Base-by-base conservation (phyloP, 2,113 vertebrate species). In the Pomatostomus ruficeps region DNA sequence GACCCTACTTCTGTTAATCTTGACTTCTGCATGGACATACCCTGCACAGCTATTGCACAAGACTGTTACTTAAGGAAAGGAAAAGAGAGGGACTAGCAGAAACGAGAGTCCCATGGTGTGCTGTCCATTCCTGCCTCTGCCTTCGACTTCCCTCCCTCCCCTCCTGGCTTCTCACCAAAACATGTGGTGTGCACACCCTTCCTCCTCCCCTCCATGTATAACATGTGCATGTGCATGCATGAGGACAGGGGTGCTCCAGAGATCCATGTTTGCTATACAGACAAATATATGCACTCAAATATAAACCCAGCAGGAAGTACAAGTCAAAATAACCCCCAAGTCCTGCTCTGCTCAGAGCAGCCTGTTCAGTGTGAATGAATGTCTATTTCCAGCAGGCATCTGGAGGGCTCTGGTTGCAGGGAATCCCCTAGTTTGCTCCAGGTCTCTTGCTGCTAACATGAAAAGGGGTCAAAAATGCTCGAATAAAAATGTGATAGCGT, bases 181-280 rank as follows among this genome's bases (percentile, higher is more conserved):
- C 1, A 0, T 8, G 9, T 26, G 46, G 28, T 52, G 43, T 38
- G 65, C 54, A 12, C 49, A 21, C 15, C 6, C 49, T 80, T 72
- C 49, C 24, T 57, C 24, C 28, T 85, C 12, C 35, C 24, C 49
- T 77, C 6, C 0, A 0, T 29, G 4, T 28, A 10, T 12, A 3
- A 21, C 1, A 0, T 49, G 12, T 31, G 19, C 26, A 3, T 5
- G 4, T 36, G 16, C 51, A 4, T 38, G 43, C 20, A 7, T 3
- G 5, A 62, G 52, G 11, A 23, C 23, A 63, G n/a, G 11, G 10
- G 22, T 66, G 49, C 36, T 42, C 51, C 11, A 58, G 31, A 5
- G 36, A 29, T 9, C 16, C 46, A 2, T 38, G 10, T 22, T 36
- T 83, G 54, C 67, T 40, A 4, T 14, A 11, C 1, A 33, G 25